These are phyloP conservation scores for Andrena camellia DNA, from an alignment of 2,888 invertebrate genomes.

Conservation along the genomic window DNA sequence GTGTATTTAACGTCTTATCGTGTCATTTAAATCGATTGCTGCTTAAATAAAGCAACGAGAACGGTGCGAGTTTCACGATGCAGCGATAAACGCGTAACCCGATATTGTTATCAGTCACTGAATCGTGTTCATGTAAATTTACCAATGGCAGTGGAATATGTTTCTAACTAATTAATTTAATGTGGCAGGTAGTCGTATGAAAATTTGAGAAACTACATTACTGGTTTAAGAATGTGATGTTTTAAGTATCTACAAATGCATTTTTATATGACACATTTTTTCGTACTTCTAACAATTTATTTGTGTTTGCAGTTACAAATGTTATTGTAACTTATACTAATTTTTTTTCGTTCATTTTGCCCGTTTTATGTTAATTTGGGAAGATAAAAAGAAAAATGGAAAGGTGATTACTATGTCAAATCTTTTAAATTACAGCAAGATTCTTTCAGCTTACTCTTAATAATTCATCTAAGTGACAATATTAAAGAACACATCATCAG, in stretches of 20 bases:
- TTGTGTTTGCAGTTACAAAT: not conserved
- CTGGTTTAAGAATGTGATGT: not conserved
- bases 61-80: not conserved
- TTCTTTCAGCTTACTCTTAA: too few species aligned
- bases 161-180: not conserved
- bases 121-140: not conserved
- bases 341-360: not conserved
- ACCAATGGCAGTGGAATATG: not conserved
- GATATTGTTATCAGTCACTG: conserved; percentile 12
- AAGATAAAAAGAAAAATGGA: too few species aligned
- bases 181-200: not conserved
- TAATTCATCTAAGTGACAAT: not conserved
- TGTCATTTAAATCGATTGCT: conserved; percentile 6
- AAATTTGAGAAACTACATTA: not conserved
- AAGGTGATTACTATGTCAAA: too few species aligned
- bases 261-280: not conserved
- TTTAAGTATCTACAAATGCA: not conserved
- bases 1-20: not conserved
- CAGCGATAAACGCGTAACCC: conserved; percentile 5
- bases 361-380: not conserved
- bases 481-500: not conserved
- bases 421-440: too few species aligned
- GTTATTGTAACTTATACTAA: not conserved
- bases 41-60: conserved; percentile 19
- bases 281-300: not conserved